These are phyloP conservation scores for Ophion ventricosus DNA, from an alignment of 2,888 invertebrate genomes.

Conservation along the genomic window DNA sequence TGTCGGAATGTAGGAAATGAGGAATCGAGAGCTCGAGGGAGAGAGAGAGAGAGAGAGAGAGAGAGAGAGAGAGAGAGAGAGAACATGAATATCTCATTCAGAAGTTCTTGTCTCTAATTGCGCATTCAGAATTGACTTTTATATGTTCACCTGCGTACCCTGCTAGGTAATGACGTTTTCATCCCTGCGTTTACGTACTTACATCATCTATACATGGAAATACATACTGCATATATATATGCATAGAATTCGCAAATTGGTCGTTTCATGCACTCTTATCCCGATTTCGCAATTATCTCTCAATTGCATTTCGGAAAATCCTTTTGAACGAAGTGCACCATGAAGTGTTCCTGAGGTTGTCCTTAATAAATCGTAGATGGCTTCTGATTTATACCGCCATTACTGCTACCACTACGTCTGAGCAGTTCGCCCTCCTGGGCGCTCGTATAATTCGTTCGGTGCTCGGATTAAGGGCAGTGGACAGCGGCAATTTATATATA, in stretches of 20 bases:
- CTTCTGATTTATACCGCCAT: conserved; percentile 39
- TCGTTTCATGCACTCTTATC: background rate
- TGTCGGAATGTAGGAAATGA: conserved; percentile 14
- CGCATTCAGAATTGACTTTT: conserved; percentile 65
- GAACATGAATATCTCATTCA: conserved; percentile 61
- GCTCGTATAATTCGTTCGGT: conserved; percentile 64
- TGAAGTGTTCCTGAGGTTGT: conserved; percentile 12
- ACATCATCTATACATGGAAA: background rate
- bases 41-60: conserved; percentile 15
- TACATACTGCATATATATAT: background rate
- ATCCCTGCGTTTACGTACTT: background rate
- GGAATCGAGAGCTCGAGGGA: conserved; percentile 14
- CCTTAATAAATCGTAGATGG: conserved; percentile 28
- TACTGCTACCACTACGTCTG: conserved; percentile 31
- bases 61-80: conserved; percentile 13
- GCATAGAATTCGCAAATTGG: background rate
- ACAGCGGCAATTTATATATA: conserved; percentile 24
- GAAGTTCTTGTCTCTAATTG: conserved; percentile 67
- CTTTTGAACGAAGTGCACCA: background rate
- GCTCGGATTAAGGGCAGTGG: conserved; percentile 59
- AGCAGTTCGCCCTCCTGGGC: conserved; percentile 31
- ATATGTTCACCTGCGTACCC: conserved; percentile 7
- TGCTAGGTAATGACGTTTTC: conserved; percentile 6
- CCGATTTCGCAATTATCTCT: background rate
- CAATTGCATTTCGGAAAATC: conserved; percentile 12